These are phyloP conservation scores for Rachycentron canadum DNA, from an alignment of 2,797 vertebrate genomes.

Conservation along the genomic window DNA sequence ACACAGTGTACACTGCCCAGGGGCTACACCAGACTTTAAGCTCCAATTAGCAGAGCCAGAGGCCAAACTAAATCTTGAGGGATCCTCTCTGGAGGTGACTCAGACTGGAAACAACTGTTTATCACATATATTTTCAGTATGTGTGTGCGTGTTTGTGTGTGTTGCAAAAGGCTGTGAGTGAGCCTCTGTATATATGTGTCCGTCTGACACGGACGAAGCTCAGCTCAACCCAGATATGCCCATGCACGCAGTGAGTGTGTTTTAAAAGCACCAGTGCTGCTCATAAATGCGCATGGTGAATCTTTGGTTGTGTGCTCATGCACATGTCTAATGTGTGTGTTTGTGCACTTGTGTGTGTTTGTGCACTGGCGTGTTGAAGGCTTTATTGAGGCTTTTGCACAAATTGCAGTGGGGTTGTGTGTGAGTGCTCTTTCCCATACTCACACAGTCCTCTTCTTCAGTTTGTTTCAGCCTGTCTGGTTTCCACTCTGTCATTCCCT, in stretches of 20 bases:
- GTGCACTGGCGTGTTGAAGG: constrained; percentile 9
- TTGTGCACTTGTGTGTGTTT: constrained; percentile 16
- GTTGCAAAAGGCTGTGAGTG: constrained; percentile 22
- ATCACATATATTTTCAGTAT: constrained; percentile 62
- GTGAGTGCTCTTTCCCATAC: constrained; percentile 15
- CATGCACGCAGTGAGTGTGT: constrained; percentile 11
- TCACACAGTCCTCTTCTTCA: constrained; percentile 44
- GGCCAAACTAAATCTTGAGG: constrained; percentile 83
- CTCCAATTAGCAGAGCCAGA: constrained; percentile 88
- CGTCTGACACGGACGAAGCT: neutral
- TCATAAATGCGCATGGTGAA: constrained; percentile 13
- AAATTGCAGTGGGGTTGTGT: constrained; percentile 15
- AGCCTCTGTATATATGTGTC: constrained; percentile 12
- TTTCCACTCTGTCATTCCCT: constrained; percentile 68
- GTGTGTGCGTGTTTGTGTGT: constrained; percentile 24
- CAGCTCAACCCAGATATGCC: constrained; percentile 6
- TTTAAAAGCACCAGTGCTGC: constrained; percentile 14
- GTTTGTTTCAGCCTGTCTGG: constrained; percentile 65
- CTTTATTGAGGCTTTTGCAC: constrained; percentile 13
- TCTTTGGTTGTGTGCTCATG: constrained; percentile 15
- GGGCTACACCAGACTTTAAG: constrained; percentile 85
- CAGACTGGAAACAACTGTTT: constrained; percentile 77
- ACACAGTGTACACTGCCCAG: constrained; percentile 74
- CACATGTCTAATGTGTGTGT: constrained; percentile 11
- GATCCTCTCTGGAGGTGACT: constrained; percentile 79